Conservation (phyloP, 2,797 vertebrate genomes). For the Enoplosus armatus region DNA sequence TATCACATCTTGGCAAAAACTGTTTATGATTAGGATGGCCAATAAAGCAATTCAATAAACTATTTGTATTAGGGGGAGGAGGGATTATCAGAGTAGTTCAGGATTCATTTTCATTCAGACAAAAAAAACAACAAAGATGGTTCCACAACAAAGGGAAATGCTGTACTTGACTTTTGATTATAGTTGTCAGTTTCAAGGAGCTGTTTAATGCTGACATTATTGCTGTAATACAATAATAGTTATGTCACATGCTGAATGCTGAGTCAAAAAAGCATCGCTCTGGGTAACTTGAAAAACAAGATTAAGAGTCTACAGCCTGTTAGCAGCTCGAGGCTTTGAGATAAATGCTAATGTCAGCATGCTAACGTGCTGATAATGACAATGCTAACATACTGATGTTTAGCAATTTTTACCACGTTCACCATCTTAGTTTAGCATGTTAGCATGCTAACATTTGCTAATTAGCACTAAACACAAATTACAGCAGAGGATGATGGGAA, state of each 20-base stretch:
- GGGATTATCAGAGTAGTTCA: constrained; percentile 2
- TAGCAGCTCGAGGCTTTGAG: background rate
- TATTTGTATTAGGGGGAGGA: background rate
- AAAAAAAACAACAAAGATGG: background rate
- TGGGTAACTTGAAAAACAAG: background rate
- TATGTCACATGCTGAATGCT: background rate
- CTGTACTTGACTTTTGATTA: background rate
- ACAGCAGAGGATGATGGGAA: background rate
- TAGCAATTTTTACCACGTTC: background rate
- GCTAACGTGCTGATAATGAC: too few species aligned
- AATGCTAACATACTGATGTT: background rate
- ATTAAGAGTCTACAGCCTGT: background rate
- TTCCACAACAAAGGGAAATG: background rate
- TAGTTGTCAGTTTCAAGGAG: background rate
- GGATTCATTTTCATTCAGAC: background rate
- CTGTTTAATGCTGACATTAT: background rate
- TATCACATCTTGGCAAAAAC: constrained; percentile 2
- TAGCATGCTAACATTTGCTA: background rate
- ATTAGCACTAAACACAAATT: background rate
- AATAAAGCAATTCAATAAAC: background rate
- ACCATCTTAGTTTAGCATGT: background rate
- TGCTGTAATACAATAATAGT: background rate
- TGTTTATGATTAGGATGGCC: constrained; percentile 1
- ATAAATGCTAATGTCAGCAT: background rate
- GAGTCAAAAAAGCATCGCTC: background rate